These are phyloP conservation scores for Coenonympha arcania DNA, from an alignment of 2,888 invertebrate species.

Conservation along the genomic window DNA sequence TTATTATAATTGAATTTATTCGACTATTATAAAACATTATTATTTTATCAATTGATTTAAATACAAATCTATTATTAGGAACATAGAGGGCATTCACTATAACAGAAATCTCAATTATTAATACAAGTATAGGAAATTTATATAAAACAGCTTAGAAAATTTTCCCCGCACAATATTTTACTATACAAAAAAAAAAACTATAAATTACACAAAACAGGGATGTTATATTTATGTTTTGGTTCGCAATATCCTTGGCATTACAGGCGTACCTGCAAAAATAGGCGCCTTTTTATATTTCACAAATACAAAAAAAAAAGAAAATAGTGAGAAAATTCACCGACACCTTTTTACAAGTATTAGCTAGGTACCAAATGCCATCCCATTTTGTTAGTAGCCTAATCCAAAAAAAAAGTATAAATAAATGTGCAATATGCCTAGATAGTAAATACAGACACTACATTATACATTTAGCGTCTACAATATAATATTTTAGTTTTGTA, in stretches of 20 bases:
- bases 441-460: not conserved
- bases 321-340: conserved; percentile 29
- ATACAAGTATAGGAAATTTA: conserved; percentile 35
- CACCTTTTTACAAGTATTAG: conserved; percentile 34
- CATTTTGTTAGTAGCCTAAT: conserved; percentile 42
- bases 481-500: not conserved
- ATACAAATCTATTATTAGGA: conserved; percentile 39
- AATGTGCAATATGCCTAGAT: conserved; percentile 29
- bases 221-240: conserved; percentile 44
- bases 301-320: conserved; percentile 21
- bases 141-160: conserved; percentile 28
- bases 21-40: too few species aligned
- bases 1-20: too few species aligned
- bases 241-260: conserved; percentile 59
- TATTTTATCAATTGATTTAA: not conserved
- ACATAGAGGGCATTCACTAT: conserved; percentile 51
- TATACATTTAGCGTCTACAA: not conserved
- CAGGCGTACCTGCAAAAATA: conserved; percentile 67
- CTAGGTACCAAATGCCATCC: conserved; percentile 30
- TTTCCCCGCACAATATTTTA: conserved; percentile 39
- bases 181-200: not conserved
- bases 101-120: conserved; percentile 45
- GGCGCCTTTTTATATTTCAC: conserved; percentile 18
- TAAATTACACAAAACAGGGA: too few species aligned
- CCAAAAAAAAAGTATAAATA: conserved; percentile 31